Evolutionary conservation across 2,113 vertebrate genomes (phyloP), one percentile per base, ranked within the genome.

Genomic region (Amphiprion percula): DNA sequence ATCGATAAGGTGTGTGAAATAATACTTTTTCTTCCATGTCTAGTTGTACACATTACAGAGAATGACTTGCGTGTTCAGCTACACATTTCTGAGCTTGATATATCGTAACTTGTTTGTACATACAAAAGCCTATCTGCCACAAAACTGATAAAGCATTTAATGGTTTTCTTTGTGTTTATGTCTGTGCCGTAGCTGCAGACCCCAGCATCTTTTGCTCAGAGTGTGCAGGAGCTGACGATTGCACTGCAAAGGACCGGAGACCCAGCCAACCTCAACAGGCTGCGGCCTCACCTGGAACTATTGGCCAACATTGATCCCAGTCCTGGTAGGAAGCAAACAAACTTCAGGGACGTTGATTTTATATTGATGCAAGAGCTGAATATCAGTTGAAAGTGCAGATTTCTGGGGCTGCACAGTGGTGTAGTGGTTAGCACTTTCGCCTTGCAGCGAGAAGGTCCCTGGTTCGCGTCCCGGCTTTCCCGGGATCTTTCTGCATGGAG

Each of bases 191-290:
- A 99, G 98, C 95, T 99, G 94, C 98, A 99, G 96, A 99, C 98
- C 63, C 98, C 98, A 54, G 98, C 98, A 47, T 99, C 98, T 0
- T 99, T 99, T 95, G 98, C 98, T 79, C 98, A 99, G 93, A 99
- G 98, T 83, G 98, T 99, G 80, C 98, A 99, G 94, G 98, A 99
- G 90, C 91, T 99, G 93, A 99, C 98, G 21, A 99, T 99, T 90
- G 98, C 98, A 66, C 96, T 99, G 67, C 98, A 99, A 92, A 95
- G 98, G 78, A 99, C 98, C 63, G 98, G 98, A 86, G 98, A 99
- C 82, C 98, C 98, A 62, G 98, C 98, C 30, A 99, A 99, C 90
- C 96, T 99, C 85, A 99, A 99, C 90, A 95, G 97, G 60, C 95
- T 99, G 77, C 93, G 98, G 87, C 97, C 97, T 65, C 98, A 99